Base-by-base conservation (phyloP, 2,797 vertebrate genomes). In the Lutra lutra region DNA sequence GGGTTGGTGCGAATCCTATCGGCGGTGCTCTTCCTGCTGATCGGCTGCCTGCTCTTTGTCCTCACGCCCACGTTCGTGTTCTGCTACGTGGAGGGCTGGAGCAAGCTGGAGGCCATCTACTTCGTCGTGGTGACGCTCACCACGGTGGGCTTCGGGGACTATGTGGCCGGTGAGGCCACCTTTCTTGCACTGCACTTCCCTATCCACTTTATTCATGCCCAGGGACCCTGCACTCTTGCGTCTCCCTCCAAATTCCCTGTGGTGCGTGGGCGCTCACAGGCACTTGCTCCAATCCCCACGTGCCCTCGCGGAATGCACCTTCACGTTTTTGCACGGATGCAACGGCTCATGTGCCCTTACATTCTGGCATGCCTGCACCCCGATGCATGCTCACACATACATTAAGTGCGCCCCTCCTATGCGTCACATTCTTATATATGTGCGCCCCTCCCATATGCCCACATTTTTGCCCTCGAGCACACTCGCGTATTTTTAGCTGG, bases 101-200 rank as follows among this genome's bases (percentile, higher is more conserved):
- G 98, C 0, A 98, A 99, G 87, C 98, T 99, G 78, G 99, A 99
- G 96, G 99, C 99, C 0, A 98, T 99, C 91, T 99, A 99, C 98
- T 99, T 99, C 94, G 99, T 99, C 92, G 99, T 99, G 90, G 99
- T 99, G 98, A 99, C 99, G 0, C 99, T 99, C 89, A 99, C 99
- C 84, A 99, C 99, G 0, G 99, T 99, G 66, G 99, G 99, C 79
- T 99, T 99, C 11, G 99, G 99, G 32, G 99, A 99, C 98, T 99
- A 98, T 12, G 99, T 99, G 89, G 99, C 99, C 97, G 99, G 99
- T 99, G 98, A 96, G 96, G 96, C 87, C 78, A 38, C 73, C 72
- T n/a, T 90, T 79, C 84, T 83, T 27, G 51, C 5, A 48, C 75
- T 48, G 86, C 35, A 7, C 51, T 48, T 58, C 38, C 94, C 35